phyloP scores from a whole-genome alignment of 1,140 invertebrate species.

The Heterodera schachtii region DNA sequence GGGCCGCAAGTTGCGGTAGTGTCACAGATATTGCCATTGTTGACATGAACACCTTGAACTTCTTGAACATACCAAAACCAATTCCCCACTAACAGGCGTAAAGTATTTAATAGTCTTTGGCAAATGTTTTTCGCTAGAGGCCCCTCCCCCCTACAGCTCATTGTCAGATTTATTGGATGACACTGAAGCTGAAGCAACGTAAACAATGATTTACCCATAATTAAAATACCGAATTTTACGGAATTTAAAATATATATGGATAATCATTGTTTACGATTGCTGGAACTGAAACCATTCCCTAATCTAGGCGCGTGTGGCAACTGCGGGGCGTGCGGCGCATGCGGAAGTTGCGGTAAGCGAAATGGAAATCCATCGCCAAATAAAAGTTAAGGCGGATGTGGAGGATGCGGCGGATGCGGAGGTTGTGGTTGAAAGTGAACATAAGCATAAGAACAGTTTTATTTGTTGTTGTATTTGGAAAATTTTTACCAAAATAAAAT shows the following conservation, averaged over 20 bases:
- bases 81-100: too few species aligned
- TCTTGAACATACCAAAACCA: too few species aligned
- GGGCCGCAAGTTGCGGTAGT: slow-evolving; percentile 34
- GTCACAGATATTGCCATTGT: too few species aligned
- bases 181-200: too few species aligned
- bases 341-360: slow-evolving; percentile 26
- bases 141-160: too few species aligned
- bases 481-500: not conserved
- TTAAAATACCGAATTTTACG: too few species aligned
- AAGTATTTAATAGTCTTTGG: too few species aligned
- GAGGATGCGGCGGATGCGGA: slow-evolving; percentile 50
- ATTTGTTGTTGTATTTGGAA: not conserved
- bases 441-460: not conserved
- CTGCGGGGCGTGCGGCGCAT: slow-evolving; percentile 47
- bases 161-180: too few species aligned
- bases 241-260: too few species aligned
- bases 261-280: not conserved
- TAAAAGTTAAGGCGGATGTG: slow-evolving; percentile 36
- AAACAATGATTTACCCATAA: too few species aligned
- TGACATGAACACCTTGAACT: too few species aligned
- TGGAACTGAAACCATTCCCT: not conserved
- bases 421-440: slow-evolving; percentile 35
- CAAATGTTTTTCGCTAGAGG: too few species aligned
- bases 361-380: not conserved
- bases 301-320: slow-evolving; percentile 44